Conservation (phyloP, 2,888 invertebrate genomes). For the Deilephila porcellus region DNA sequence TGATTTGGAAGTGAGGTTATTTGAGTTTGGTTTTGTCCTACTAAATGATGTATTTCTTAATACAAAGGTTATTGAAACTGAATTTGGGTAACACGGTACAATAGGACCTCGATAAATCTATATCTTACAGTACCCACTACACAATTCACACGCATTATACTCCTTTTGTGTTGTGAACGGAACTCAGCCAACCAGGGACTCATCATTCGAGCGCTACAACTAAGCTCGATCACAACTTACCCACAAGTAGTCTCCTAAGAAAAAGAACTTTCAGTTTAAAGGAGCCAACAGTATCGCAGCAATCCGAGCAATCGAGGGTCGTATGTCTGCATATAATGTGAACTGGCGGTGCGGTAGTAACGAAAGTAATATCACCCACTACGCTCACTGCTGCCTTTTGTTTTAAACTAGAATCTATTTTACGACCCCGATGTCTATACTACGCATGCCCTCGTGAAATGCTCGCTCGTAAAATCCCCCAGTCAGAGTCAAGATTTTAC, state of each 20-base stretch:
- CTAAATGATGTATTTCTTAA: too few relatives aligned
- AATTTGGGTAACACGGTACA: background rate
- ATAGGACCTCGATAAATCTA: background rate
- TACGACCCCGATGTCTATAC: conserved; percentile 71
- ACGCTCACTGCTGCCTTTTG: conserved; percentile 70
- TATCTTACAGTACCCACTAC: background rate
- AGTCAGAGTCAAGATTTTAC: conserved; percentile 49
- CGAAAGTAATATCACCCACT: conserved; percentile 63
- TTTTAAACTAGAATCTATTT: conserved; percentile 81
- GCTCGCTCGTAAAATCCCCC: conserved; percentile 58
- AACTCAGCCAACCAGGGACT: background rate
- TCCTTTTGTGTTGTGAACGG: background rate
- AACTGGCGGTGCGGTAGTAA: conserved; percentile 56
- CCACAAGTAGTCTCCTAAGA: conserved; percentile 16
- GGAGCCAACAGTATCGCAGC: conserved; percentile 25
- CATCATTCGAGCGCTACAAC: background rate
- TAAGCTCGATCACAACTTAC: background rate
- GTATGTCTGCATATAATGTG: conserved; percentile 51
- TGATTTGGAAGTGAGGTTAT: too few relatives aligned
- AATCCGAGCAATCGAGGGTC: conserved; percentile 40
- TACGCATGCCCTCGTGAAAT: conserved; percentile 71
- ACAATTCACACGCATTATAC: background rate
- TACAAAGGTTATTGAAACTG: too few relatives aligned
- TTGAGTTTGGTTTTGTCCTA: too few relatives aligned
- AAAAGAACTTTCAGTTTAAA: background rate